Conservation (phyloP, 2,888 invertebrate genomes). For the Cremastinae sp. region DNA sequence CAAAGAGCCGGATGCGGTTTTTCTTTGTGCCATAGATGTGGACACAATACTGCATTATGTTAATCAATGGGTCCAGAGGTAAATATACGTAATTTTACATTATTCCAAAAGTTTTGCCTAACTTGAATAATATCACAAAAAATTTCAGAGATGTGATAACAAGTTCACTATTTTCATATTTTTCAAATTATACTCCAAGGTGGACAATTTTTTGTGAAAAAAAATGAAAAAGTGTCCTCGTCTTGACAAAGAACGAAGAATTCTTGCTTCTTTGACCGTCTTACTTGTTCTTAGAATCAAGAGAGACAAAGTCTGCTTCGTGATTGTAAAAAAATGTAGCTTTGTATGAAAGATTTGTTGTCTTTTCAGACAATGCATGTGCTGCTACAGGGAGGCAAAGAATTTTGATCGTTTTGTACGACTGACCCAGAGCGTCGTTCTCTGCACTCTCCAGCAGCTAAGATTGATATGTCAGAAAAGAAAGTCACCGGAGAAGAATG, state of each 20-base stretch:
- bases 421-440: conserved; percentile 93
- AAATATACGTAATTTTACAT: conserved; percentile 3
- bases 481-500: conserved; percentile 59
- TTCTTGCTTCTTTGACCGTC: conserved; percentile 16
- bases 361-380: conserved; percentile 92
- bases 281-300: too few species aligned
- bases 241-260: neutral
- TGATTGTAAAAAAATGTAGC: too few species aligned
- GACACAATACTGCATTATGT: conserved; percentile 92
- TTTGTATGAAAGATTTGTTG: too few species aligned
- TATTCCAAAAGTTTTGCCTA: conserved; percentile 13
- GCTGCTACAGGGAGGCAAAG: conserved; percentile 95
- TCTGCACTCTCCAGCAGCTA: conserved; percentile 91
- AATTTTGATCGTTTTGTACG: conserved; percentile 95
- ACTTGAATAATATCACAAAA: too few species aligned
- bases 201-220: neutral
- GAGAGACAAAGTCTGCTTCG: too few species aligned
- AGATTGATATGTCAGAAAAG: conserved; percentile 84
- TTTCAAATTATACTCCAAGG: too few species aligned
- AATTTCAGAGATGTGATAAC: too few species aligned
- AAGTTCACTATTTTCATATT: too few species aligned
- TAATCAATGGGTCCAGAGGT: conserved; percentile 95
- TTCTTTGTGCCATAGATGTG: conserved; percentile 89
- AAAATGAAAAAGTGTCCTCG: neutral
- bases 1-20: conserved; percentile 89